phyloP scores from a whole-genome alignment of 2,113 vertebrate genomes.

The Salvelinus sp. region DNA sequence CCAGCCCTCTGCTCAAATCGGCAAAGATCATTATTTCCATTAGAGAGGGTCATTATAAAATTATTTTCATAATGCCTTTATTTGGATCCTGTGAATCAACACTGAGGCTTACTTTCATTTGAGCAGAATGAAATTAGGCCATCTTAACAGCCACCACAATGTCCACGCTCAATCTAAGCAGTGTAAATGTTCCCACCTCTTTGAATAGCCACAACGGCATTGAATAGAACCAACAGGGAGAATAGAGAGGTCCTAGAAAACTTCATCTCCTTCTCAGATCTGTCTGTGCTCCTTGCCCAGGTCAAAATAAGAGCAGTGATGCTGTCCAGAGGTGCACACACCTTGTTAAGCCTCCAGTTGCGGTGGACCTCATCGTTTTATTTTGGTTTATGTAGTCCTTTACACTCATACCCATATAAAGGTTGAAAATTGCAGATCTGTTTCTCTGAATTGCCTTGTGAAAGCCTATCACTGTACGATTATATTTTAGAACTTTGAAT shows the following conservation, averaged over 20 bases:
- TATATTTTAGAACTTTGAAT: too few relatives aligned
- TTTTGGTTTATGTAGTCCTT: too few relatives aligned
- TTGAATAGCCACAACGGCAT: not conserved
- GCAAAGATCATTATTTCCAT: constrained; percentile 44
- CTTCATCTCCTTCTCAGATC: not conserved
- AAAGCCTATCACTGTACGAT: too few relatives aligned
- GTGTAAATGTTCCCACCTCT: not conserved
- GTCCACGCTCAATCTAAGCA: not conserved
- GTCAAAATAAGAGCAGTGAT: not conserved
- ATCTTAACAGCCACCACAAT: constrained; percentile 28
- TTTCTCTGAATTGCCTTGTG: too few relatives aligned
- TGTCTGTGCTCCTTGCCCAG: not conserved
- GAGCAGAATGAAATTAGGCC: constrained; percentile 7
- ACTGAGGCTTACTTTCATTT: constrained; percentile 20
- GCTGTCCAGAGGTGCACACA: not conserved
- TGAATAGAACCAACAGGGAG: not conserved
- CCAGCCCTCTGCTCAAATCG: constrained; percentile 20
- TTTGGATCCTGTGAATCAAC: constrained; percentile 29
- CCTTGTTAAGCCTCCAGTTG: too few relatives aligned
- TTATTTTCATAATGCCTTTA: constrained; percentile 26
- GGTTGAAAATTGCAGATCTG: too few relatives aligned
- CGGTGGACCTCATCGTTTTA: too few relatives aligned
- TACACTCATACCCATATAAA: too few relatives aligned
- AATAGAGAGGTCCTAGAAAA: not conserved
- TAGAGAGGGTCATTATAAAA: constrained; percentile 46